Evolutionary conservation across 2,888 invertebrate species (phyloP), one percentile per base, ranked within the genome.

Genomic region (Erebia ligea): DNA sequence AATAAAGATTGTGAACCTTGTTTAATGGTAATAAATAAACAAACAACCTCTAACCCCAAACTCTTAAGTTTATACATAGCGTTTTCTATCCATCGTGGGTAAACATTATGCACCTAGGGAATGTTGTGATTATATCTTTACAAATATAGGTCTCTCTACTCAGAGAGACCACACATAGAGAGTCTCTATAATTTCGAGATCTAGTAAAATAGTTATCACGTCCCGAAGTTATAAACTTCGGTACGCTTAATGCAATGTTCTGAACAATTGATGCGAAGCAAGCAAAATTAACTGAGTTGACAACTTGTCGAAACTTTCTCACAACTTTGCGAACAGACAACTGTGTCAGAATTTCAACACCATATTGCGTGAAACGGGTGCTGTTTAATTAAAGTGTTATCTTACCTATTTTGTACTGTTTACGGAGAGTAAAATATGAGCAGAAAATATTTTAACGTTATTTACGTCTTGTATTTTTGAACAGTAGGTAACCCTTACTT

Each of bases 321-420:
- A 61, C 42, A 61, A 61, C 19, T 61, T 45, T 59, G 40, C 4
- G 17, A 59, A 42, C 17, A 58, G 57, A 34, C 17, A 54, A 42
- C 65, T 6, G 52, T 65, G 52, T 40, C 54, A 25, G 19, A 65
- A 65, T 65, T 54, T 56, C 40, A 54, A 65, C 65, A 52, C 54
- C 65, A 65, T 65, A 65, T 65, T 65, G 65, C 52, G 54, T 40
- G 54, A 19, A 61, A 61, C 40, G 65, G 40, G 13, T 65, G 65
- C 13, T 34, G 40, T 54, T 54, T 54, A 40, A 54, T 54, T 54
- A 10, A 34, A 65, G 40, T 13, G 52, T 54, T 54, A 54, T 40
- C 54, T 65, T 40, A 40, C 25, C 21, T n/a, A 50, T 50, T 50
- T 34, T 34, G 8, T 34, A 54, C 54, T 54, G 54, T 54, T 17